Percentiles rank a stretch among this genome's conserved stretches.
Conservation (phyloP, 2,113 vertebrate species). For the Erinaceus europaeus region DNA sequence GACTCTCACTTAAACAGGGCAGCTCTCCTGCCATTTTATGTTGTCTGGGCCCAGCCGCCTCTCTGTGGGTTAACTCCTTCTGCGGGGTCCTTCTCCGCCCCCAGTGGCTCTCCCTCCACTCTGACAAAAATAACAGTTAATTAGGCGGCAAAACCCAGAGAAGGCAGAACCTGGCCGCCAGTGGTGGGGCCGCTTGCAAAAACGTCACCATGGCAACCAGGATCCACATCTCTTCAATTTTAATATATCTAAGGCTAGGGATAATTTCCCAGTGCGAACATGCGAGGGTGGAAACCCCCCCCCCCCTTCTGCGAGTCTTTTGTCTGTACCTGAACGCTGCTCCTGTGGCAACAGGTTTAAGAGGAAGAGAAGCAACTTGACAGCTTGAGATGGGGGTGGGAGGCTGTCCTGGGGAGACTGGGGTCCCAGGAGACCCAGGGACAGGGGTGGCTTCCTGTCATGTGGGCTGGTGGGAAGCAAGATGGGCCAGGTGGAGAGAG, state of each 20-base stretch:
- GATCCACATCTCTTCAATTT: conserved; percentile 80
- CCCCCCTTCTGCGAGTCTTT: conserved; percentile 28
- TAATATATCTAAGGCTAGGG: conserved; percentile 79
- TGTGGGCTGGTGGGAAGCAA: background rate
- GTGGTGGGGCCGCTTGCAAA: conserved; percentile 65
- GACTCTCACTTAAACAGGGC: conserved; percentile 55
- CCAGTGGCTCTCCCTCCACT: conserved; percentile 72
- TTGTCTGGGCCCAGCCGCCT: conserved; percentile 15
- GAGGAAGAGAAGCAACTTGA: background rate
- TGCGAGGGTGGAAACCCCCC: background rate
- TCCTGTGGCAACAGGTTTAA: conserved; percentile 35
- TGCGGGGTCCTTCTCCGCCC: conserved; percentile 46
- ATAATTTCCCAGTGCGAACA: conserved; percentile 74
- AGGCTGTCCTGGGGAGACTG: too few species aligned
- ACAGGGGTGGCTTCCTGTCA: too few species aligned
- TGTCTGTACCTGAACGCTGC: conserved; percentile 30
- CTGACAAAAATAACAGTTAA: conserved; percentile 80
- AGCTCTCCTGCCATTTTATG: conserved; percentile 46
- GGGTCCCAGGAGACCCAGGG: too few species aligned
- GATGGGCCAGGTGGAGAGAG: background rate
- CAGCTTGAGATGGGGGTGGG: too few species aligned
- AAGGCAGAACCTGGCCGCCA: conserved; percentile 78
- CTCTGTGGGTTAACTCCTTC: conserved; percentile 73
- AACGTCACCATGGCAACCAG: conserved; percentile 81
- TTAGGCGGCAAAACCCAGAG: conserved; percentile 82